These are phyloP conservation scores for Ectropis crepuscularia DNA, from an alignment of 2,888 invertebrate species.

Conservation along the genomic window DNA sequence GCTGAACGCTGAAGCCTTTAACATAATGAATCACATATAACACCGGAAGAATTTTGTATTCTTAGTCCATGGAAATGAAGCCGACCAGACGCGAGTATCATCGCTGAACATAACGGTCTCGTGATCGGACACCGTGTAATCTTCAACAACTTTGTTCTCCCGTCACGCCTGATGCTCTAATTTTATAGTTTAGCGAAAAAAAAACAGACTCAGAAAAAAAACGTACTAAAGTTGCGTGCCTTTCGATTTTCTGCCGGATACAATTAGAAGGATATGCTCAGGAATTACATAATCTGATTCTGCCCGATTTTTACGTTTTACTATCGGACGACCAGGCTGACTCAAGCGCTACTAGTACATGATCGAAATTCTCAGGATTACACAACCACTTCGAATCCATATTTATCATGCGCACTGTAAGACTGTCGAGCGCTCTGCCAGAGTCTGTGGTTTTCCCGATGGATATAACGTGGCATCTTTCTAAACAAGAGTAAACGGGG, in stretches of 20 bases:
- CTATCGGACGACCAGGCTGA: too few relatives aligned
- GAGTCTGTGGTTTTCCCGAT: too few relatives aligned
- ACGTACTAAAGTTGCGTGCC: conserved; percentile 44
- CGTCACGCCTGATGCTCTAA: conserved; percentile 63
- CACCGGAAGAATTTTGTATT: conserved; percentile 3
- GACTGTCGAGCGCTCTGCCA: too few relatives aligned
- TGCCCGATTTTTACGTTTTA: too few relatives aligned
- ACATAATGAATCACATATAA: conserved; percentile 6
- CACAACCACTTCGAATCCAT: too few relatives aligned
- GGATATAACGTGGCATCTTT: too few relatives aligned
- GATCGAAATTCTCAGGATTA: too few relatives aligned
- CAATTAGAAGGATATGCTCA: too few relatives aligned
- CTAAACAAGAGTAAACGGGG: too few relatives aligned
- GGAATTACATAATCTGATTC: too few relatives aligned
- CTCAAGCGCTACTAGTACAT: too few relatives aligned
- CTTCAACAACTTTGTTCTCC: conserved; percentile 55
- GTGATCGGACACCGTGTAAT: conserved; percentile 59
- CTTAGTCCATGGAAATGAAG: conserved; percentile 37
- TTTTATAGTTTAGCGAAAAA: conserved; percentile 59
- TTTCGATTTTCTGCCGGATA: conserved; percentile 40
- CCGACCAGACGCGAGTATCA: conserved; percentile 19
- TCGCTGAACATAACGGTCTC: conserved; percentile 48
- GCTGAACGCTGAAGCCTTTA: background rate
- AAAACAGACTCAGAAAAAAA: conserved; percentile 40
- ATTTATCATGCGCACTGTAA: too few relatives aligned